Evolutionary conservation across 2,113 vertebrate species (phyloP), one percentile per base, ranked within the genome.

Genomic region (Nycticryphes semicollaris): DNA sequence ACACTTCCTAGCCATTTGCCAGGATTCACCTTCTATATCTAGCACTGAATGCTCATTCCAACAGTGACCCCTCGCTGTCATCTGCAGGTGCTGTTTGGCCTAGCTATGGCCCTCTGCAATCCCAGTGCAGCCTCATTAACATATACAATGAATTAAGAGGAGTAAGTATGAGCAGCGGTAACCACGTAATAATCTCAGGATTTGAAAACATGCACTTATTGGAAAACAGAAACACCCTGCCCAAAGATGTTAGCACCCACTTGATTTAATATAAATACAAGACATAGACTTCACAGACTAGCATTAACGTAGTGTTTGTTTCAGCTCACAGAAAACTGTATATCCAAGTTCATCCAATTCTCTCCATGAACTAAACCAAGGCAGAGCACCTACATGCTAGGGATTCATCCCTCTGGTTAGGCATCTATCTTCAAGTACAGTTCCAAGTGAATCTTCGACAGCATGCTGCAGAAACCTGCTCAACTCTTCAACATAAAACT

Each of bases 1-100:
- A 43, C 5, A 10, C 43, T 75, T 94, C 60, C 23, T 47, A 78
- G 76, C 60, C 60, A 48, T 56, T 51, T 78, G 73, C 33, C 68
- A 90, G 60, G 54, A 86, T 60, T 41, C 88, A 75, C 30, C 51
- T 89, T 69, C 88, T 94, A 60, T 81, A 84, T 75, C 86, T 93
- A 96, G 90, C 63, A 68, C 1, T 45, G 64, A 81, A 41, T 56
- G 35, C n/a, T 93, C 90, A 88, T 94, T 92, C 72, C 79, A 86
- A 14, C 28, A 30, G 47, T 59, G 92, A 94, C 64, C 77, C 64
- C 72, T 70, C 88, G 59, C 27, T 63, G 81, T 53, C 64, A 17
- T 43, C 75, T 86, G 43, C 76, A 93, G 50, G 25, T 63, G 85
- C 70, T 50, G 9, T 70, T 88, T 70, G 88, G 37, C 68, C 72